phyloP scores from a whole-genome alignment of 2,888 invertebrate genomes.

The Cenopis cana region DNA sequence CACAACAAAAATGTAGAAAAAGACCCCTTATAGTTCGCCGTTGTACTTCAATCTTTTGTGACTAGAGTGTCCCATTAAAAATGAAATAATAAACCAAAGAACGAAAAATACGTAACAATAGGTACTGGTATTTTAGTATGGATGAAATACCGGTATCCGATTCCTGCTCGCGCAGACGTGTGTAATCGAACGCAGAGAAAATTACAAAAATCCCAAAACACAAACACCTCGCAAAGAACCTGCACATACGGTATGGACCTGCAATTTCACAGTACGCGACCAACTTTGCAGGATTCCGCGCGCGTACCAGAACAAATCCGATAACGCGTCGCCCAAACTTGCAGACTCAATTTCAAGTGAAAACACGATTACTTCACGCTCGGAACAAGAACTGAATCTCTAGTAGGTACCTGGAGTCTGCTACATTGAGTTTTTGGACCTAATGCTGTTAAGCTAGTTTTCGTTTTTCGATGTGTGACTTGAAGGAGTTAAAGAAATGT shows the following conservation, averaged over 20 bases:
- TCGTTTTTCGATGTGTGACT: constrained; percentile 11
- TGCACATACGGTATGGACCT: constrained; percentile 43
- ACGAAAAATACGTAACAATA: too few relatives aligned
- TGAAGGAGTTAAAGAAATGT: not conserved
- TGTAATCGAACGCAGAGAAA: constrained; percentile 2
- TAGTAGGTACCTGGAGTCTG: constrained; percentile 41
- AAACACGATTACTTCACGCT: constrained; percentile 73
- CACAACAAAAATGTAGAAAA: too few relatives aligned
- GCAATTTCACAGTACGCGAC: constrained; percentile 41
- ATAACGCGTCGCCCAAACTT: constrained; percentile 77
- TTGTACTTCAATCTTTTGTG: too few relatives aligned
- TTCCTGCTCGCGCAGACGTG: not conserved
- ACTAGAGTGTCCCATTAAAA: too few relatives aligned
- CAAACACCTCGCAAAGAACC: constrained; percentile 26
- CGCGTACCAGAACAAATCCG: constrained; percentile 80
- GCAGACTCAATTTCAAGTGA: constrained; percentile 75
- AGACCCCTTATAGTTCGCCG: too few relatives aligned
- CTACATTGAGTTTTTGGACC: constrained; percentile 33
- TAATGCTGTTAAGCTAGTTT: constrained; percentile 31
- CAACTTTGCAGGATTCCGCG: constrained; percentile 60
- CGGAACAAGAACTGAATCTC: constrained; percentile 56
- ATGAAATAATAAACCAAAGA: too few relatives aligned
- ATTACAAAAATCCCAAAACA: not conserved
- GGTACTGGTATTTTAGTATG: too few relatives aligned
- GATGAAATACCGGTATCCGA: too few relatives aligned